Percentiles rank a stretch among this genome's conserved stretches.
These are phyloP conservation scores for Schmidtea mediterranea DNA, from an alignment of 1,140 invertebrate species.

Conservation along the genomic window DNA sequence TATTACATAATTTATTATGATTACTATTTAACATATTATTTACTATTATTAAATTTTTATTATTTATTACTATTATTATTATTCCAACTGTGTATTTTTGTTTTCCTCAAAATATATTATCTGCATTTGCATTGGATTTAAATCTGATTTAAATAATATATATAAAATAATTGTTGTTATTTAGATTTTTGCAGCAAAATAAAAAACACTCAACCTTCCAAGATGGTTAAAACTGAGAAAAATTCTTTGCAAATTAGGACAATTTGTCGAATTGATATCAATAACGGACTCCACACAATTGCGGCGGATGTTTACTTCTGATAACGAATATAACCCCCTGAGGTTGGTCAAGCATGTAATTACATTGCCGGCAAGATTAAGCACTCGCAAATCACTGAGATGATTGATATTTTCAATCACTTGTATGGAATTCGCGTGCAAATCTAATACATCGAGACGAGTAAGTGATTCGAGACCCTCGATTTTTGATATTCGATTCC, in stretches of 20 bases:
- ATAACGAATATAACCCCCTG: slow-evolving; percentile 45
- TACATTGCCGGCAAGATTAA: slow-evolving; percentile 66
- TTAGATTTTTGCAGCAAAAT: no score
- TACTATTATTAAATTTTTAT: no score
- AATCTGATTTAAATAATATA: no score
- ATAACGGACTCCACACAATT: slow-evolving; percentile 50
- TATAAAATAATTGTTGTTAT: no score
- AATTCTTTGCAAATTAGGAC: slow-evolving; percentile 45
- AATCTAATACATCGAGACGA: slow-evolving; percentile 58
- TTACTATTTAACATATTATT: no score
- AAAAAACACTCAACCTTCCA: slow-evolving; percentile 16
- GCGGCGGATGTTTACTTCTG: slow-evolving; percentile 56
- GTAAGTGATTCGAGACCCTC: slow-evolving; percentile 20
- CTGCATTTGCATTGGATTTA: no score
- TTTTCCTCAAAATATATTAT: no score
- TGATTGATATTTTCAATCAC: slow-evolving; percentile 43
- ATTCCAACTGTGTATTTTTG: no score
- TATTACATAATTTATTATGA: no score
- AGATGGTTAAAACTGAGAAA: slow-evolving; percentile 62
- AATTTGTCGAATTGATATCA: slow-evolving; percentile 42
- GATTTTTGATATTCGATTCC: slow-evolving; percentile 43
- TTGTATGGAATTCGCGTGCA: slow-evolving; percentile 70
- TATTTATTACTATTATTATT: no score
- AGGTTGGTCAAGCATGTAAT: slow-evolving; percentile 36
- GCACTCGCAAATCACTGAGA: slow-evolving; percentile 38